Base-by-base conservation (phyloP, 2,888 invertebrate genomes). In the Poecilus cupreus region DNA sequence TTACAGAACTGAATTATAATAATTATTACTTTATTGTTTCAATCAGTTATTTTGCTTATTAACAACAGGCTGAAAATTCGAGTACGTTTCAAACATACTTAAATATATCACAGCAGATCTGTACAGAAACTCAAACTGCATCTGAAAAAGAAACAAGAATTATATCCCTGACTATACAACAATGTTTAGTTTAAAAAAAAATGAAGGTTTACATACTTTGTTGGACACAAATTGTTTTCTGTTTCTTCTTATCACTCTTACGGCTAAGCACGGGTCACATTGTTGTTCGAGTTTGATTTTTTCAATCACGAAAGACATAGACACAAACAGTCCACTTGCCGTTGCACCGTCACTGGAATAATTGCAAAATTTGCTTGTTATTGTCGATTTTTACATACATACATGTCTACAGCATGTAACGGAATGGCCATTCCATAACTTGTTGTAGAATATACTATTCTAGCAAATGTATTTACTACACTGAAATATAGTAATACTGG, bases 251-350 rank as follows among this genome's bases (percentile, higher is more conserved):
- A 91, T 86, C 16, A 86, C 88, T 70, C 90, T 86, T 8, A 90
- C 89, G 1, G 90, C 90, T 79, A 89, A 87, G 80, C 89, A 90
- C 18, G 91, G 89, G 83, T 91, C 91, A 82, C 90, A 90, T 80
- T 89, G 87, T 43, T 90, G 90, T 84, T 91, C 91, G 6, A 89
- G 84, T 80, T 90, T 88, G 85, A 91, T 90, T 85, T 90, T 89
- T 83, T 91, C 90, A 16, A 91, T 87, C 6, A 91, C 82, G 82
- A 90, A 90, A 11, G 87, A 87, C 81, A 89, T 82, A 0, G 90
- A 89, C 32, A 90, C 84, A 83, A 89, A 91, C 18, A 91, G 84
- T 10, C 91, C 91, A 83, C 89, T 88, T 8, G 89, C 89, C 8
- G 87, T 89, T 10, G 89, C 88, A 3, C 91, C 91, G 85, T 91